Evolutionary conservation across 2,888 invertebrate genomes (phyloP).

Genomic region (Zhuqinia jingwanae): DNA sequence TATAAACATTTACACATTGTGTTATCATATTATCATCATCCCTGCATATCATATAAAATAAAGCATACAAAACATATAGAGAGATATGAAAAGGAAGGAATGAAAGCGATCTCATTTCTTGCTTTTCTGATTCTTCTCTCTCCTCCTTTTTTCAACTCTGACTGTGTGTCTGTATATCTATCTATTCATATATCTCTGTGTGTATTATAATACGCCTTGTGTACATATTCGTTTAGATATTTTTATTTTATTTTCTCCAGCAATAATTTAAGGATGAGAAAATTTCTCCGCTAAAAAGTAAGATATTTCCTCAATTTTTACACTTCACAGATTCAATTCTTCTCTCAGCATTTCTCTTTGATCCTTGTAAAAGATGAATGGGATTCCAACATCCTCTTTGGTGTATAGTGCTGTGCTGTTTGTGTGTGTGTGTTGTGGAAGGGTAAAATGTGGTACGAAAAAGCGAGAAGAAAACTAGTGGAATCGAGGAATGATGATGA

Average conservation of each 20-base stretch:
- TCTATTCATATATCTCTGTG: too few species aligned
- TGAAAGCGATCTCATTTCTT: conserved; percentile 47
- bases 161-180: background rate
- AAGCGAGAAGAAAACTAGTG: conserved; percentile 1
- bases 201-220: too few species aligned
- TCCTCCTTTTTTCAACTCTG: background rate
- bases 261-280: conserved; percentile 70
- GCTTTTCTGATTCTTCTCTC: conserved; percentile 26
- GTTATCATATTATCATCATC: too few species aligned
- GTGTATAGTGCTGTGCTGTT: background rate
- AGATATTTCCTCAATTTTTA: conserved; percentile 73
- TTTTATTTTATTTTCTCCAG: conserved; percentile 55
- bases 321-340: conserved; percentile 70
- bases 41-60: conserved; percentile 36
- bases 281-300: conserved; percentile 71
- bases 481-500: conserved; percentile 49
- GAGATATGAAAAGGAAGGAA: background rate
- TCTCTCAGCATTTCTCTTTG: conserved; percentile 60
- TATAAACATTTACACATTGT: conserved; percentile 18
- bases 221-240: conserved; percentile 33
- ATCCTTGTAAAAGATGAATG: conserved; percentile 67
- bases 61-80: conserved; percentile 29
- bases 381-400: conserved; percentile 49
- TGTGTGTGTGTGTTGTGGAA: conserved; percentile 30
- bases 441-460: conserved; percentile 37